phyloP scores from a whole-genome alignment of 2,797 vertebrate genomes.

The Microctenopoma steveboyesi region DNA sequence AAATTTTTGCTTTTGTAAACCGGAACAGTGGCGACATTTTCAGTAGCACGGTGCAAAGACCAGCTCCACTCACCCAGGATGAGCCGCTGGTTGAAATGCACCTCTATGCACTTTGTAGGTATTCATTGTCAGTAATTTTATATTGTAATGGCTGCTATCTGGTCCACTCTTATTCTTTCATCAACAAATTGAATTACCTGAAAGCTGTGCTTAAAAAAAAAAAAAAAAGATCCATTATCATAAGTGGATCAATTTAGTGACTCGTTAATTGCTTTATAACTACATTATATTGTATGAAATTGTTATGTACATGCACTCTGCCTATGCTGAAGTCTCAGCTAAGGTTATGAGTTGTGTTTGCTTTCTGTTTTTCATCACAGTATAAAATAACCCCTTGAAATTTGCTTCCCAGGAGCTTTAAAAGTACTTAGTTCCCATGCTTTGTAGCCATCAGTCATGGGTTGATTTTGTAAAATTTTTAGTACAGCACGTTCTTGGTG shows the following conservation, averaged over 20 bases:
- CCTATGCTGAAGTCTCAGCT: slow-evolving; percentile 1
- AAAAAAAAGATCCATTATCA: neutral
- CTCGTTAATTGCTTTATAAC: slow-evolving; percentile 2
- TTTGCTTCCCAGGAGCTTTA: slow-evolving; percentile 13
- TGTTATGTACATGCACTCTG: neutral
- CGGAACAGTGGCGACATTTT: slow-evolving; percentile 74
- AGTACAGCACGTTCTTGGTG: slow-evolving; percentile 49
- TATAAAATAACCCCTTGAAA: neutral
- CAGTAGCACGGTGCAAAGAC: slow-evolving; percentile 77
- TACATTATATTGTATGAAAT: neutral
- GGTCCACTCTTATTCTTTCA: neutral
- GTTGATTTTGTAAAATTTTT: slow-evolving; percentile 11
- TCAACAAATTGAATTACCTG: neutral
- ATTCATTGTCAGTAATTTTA: slow-evolving; percentile 50
- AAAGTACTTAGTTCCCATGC: slow-evolving; percentile 47
- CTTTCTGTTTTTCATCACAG: neutral
- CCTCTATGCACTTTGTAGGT: slow-evolving; percentile 91
- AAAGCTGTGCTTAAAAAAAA: slow-evolving; percentile 5
- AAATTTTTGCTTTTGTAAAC: slow-evolving; percentile 63
- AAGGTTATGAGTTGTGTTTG: neutral
- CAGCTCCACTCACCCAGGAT: slow-evolving; percentile 84
- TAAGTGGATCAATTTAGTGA: neutral
- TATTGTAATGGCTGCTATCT: neutral
- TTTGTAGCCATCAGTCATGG: slow-evolving; percentile 51
- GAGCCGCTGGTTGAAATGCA: slow-evolving; percentile 94